Evolutionary conservation across 2,888 invertebrate genomes (phyloP).

Genomic region (Zygogramma bicolorata): DNA sequence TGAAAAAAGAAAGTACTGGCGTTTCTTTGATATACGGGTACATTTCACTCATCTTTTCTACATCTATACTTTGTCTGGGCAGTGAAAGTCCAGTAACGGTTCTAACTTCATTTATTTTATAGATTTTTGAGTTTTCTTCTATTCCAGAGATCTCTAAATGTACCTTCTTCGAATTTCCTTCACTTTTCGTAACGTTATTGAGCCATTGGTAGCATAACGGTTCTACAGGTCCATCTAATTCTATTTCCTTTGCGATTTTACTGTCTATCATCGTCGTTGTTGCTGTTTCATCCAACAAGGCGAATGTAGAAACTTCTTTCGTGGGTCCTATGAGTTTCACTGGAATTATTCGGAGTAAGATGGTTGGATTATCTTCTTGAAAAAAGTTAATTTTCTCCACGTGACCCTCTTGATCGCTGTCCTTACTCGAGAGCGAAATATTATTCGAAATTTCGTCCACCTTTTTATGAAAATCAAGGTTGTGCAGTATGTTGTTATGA

Average conservation of each 20-base stretch:
- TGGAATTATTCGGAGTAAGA: no score
- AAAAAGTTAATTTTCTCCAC: no score
- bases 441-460: no score
- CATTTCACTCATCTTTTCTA: no score
- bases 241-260: background rate
- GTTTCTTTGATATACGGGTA: no score
- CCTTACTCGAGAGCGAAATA: no score
- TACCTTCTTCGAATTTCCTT: background rate
- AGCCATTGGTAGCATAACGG: background rate
- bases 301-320: background rate
- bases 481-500: no score
- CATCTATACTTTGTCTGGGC: no score
- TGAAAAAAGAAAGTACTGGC: background rate
- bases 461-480: no score
- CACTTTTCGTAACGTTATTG: background rate
- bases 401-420: no score
- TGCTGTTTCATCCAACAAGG: background rate
- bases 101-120: background rate
- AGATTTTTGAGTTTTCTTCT: background rate
- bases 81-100: no score
- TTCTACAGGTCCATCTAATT: background rate
- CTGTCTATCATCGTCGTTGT: background rate
- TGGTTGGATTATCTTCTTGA: no score
- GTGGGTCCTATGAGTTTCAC: background rate
- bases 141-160: background rate